These are phyloP conservation scores for Ceuthmochares aereus DNA, from an alignment of 2,113 vertebrate genomes.

Conservation along the genomic window DNA sequence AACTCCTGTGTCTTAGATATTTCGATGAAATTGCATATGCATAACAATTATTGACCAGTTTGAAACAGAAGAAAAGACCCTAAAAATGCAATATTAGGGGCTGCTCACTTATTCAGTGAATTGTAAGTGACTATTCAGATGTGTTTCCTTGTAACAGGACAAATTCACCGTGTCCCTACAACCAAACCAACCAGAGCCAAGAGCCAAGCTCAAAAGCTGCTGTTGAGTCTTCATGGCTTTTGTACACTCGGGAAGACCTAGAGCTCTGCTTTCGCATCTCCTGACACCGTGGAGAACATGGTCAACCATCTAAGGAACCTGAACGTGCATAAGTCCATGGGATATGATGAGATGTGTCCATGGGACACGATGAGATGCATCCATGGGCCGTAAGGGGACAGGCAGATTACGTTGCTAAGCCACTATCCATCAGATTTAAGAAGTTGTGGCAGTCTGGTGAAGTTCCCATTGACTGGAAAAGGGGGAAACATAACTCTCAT, in stretches of 20 bases:
- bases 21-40: background rate
- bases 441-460: no score
- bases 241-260: background rate
- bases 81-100: background rate
- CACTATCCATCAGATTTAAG: no score
- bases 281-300: rapidly evolving
- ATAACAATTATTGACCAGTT: background rate
- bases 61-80: background rate
- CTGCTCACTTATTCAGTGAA: background rate
- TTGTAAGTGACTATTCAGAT: background rate
- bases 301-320: no score
- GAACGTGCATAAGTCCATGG: no score
- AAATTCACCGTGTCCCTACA: background rate
- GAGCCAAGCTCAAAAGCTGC: background rate
- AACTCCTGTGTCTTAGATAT: background rate
- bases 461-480: no score
- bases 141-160: rapidly evolving
- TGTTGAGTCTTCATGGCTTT: background rate
- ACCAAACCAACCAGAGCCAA: background rate
- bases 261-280: background rate
- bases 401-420: no score
- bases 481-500: no score
- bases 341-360: no score
- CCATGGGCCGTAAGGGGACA: no score
- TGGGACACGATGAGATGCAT: no score